Conservation (phyloP, 35 echinoderm and acorn worm species). For the Acanthaster planci region DNA sequence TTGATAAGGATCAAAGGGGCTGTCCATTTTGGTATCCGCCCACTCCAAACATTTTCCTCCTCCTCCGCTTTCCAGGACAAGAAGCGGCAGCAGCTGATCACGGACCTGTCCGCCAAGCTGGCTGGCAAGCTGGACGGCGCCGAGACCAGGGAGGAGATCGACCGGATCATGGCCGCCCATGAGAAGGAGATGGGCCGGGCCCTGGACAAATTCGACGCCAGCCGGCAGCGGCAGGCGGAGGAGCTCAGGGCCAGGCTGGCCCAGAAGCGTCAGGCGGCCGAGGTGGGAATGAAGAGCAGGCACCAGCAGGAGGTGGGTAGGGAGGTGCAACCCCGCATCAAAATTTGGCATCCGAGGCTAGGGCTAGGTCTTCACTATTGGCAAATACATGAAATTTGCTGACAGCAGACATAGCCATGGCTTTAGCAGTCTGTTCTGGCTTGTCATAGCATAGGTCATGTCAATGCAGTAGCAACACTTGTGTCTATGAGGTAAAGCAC, state of each 20-base stretch:
- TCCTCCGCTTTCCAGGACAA: conserved; percentile 43
- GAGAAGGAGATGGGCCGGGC: conserved; percentile 64
- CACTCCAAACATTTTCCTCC: not conserved
- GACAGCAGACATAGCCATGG: no score
- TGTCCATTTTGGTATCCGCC: no score
- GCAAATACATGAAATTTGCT: no score
- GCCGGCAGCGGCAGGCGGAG: conserved; percentile 72
- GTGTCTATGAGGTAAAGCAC: no score
- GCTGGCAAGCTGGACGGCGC: conserved; percentile 67
- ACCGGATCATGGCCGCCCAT: conserved; percentile 66
- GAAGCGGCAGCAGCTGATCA: conserved; percentile 36
- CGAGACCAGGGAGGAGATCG: conserved; percentile 60
- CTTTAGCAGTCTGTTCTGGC: no score
- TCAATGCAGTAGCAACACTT: no score
- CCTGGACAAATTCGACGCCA: conserved; percentile 59
- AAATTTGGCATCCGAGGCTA: no score
- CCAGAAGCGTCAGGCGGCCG: conserved; percentile 54
- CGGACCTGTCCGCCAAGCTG: conserved; percentile 49
- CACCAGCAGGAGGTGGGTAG: conserved; percentile 76
- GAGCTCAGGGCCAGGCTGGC: conserved; percentile 68
- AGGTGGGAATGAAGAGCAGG: conserved; percentile 58
- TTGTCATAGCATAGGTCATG: no score
- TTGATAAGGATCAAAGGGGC: no score
- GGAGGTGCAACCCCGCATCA: no score
- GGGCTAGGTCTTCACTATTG: no score